phyloP scores from a whole-genome alignment of 2,113 vertebrate genomes.

The Microtus montanus region DNA sequence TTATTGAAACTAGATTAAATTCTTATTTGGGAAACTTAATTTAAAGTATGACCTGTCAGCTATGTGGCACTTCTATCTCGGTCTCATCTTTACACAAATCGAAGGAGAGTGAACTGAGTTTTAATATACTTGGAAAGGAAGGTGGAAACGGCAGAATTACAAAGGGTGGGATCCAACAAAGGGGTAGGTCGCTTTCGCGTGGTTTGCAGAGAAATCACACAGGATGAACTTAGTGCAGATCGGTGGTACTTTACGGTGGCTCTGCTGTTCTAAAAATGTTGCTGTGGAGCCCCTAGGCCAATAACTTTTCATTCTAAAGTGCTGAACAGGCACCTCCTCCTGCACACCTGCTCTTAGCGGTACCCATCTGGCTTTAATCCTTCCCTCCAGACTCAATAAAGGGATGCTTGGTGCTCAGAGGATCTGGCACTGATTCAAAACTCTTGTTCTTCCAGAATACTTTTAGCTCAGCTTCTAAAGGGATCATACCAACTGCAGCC shows the following conservation, averaged over 20 bases:
- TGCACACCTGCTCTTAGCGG: neutral
- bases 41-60: constrained; percentile 84
- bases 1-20: constrained; percentile 86
- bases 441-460: neutral
- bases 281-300: neutral
- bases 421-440: neutral
- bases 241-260: neutral
- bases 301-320: constrained; percentile 6
- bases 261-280: constrained; percentile 11
- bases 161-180: constrained; percentile 45
- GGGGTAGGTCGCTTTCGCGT: neutral
- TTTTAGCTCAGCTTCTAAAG: neutral
- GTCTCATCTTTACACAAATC: constrained; percentile 77
- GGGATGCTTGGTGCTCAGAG: neutral
- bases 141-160: constrained; percentile 54
- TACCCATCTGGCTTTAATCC: neutral
- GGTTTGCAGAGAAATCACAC: constrained; percentile 42
- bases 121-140: constrained; percentile 69
- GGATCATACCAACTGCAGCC: neutral
- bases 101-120: constrained; percentile 71
- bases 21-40: constrained; percentile 86
- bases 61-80: constrained; percentile 77
- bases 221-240: neutral
- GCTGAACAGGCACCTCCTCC: neutral
- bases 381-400: neutral